Evolutionary conservation across 2,113 vertebrate species (phyloP).

Genomic region (Apodemus speciosus): DNA sequence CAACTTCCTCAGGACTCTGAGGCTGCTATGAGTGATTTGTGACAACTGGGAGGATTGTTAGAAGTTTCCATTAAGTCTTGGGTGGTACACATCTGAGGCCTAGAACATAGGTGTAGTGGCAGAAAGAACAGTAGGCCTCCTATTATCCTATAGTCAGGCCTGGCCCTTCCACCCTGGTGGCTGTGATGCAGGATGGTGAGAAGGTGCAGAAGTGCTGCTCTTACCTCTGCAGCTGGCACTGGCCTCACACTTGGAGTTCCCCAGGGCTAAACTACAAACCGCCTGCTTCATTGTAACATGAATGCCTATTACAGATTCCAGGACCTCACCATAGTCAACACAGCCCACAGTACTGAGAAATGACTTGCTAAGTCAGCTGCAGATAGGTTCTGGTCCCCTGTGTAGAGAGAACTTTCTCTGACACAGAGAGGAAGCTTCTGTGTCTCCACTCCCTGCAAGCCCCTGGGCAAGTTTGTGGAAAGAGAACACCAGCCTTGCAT

Average conservation of each 20-base stretch:
- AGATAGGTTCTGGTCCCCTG: background rate
- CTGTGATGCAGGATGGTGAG: background rate
- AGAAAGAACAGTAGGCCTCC: background rate
- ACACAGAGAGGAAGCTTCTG: background rate
- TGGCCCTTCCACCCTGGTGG: background rate
- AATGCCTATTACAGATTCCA: too few relatives aligned
- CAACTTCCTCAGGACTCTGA: background rate
- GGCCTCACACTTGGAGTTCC: background rate
- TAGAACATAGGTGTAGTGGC: background rate
- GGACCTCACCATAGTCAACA: background rate
- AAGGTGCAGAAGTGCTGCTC: background rate
- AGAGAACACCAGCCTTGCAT: rapidly evolving
- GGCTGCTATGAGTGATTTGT: background rate
- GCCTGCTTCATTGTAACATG: background rate
- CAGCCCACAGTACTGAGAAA: too few relatives aligned
- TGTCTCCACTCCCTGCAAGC: background rate
- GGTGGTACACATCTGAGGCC: background rate
- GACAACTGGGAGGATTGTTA: background rate
- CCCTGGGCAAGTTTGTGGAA: too few relatives aligned
- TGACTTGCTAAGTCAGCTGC: background rate
- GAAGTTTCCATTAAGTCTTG: background rate
- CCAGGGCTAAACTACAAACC: background rate
- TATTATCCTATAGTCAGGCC: background rate
- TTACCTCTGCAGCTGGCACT: background rate
- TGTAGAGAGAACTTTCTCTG: background rate